Evolutionary conservation across 2,888 invertebrate species (phyloP).

Genomic region (Hedychridium roseum): DNA sequence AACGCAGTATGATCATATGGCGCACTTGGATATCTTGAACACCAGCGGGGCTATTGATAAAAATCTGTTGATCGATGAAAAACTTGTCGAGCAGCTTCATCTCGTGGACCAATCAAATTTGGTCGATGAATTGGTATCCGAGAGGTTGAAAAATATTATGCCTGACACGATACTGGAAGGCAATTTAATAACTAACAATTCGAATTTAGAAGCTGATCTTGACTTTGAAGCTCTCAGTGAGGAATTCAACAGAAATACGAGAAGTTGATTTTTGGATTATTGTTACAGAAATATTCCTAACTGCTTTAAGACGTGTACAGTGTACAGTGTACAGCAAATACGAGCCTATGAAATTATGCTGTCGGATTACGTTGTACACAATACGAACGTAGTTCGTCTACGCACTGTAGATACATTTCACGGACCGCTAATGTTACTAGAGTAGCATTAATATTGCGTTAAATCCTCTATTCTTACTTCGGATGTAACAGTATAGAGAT

Average conservation of each 20-base stretch:
- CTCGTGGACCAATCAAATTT: constrained; percentile 56
- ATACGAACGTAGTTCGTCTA: no score
- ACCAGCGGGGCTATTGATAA: constrained; percentile 52
- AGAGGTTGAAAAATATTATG: constrained; percentile 56
- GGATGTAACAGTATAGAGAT: no score
- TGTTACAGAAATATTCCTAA: constrained; percentile 22
- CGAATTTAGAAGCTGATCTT: constrained; percentile 53
- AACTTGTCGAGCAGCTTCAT: constrained; percentile 55
- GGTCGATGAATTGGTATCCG: constrained; percentile 56
- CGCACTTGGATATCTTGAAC: constrained; percentile 55
- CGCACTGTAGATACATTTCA: not conserved
- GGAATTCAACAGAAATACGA: constrained; percentile 58
- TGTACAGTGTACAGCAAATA: constrained; percentile 33
- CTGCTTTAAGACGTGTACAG: constrained; percentile 14
- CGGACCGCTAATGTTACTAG: not conserved
- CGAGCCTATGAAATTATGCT: constrained; percentile 4
- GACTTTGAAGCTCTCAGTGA: constrained; percentile 59
- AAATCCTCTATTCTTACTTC: no score
- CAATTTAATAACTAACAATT: constrained; percentile 50
- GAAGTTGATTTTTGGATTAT: constrained; percentile 50
- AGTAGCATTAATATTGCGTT: not conserved
- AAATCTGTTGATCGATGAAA: constrained; percentile 57
- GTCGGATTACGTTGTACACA: not conserved
- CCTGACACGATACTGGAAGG: constrained; percentile 55
- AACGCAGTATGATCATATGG: constrained; percentile 53